Evolutionary conservation across 2,113 vertebrate species (phyloP).

Genomic region (Bettongia penicillata): DNA sequence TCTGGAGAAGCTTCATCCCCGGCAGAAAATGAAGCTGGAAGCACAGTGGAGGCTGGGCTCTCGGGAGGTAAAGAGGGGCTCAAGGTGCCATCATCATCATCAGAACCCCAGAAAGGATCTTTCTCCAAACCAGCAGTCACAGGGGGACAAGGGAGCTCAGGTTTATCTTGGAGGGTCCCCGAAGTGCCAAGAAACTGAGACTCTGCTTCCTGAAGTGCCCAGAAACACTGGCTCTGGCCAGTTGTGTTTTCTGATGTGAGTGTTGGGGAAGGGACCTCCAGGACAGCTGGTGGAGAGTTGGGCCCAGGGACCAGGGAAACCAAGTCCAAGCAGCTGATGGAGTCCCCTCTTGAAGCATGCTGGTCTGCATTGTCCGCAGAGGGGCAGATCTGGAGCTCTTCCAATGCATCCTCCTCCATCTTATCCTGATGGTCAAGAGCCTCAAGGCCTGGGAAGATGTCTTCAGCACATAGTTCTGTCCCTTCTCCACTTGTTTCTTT

Average conservation of each 20-base stretch:
- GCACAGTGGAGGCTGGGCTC: conserved; percentile 57
- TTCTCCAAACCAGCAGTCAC: not conserved
- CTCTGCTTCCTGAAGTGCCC: conserved; percentile 40
- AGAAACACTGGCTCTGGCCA: conserved; percentile 62
- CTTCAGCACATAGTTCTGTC: conserved; percentile 33
- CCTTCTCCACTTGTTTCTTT: not conserved
- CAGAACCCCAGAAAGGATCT: conserved; percentile 40
- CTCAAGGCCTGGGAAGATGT: not conserved
- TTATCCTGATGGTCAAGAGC: not conserved
- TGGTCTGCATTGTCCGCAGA: not conserved
- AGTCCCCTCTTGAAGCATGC: no score
- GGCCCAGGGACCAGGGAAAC: not conserved
- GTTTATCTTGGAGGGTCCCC: conserved; percentile 26
- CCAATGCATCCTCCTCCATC: not conserved
- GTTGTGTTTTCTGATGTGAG: not conserved
- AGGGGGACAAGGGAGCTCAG: not conserved
- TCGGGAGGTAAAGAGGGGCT: conserved; percentile 61
- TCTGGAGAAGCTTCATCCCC: conserved; percentile 61
- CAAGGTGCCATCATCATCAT: conserved; percentile 14
- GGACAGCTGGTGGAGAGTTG: conserved; percentile 29
- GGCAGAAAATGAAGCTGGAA: conserved; percentile 67
- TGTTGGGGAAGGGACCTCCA: not conserved
- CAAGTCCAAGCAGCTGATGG: not conserved
- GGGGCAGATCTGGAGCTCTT: not conserved
- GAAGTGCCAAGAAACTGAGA: not conserved